Evolutionary conservation across 2,113 vertebrate species (phyloP).

Genomic region (Eonycteris spelaea): DNA sequence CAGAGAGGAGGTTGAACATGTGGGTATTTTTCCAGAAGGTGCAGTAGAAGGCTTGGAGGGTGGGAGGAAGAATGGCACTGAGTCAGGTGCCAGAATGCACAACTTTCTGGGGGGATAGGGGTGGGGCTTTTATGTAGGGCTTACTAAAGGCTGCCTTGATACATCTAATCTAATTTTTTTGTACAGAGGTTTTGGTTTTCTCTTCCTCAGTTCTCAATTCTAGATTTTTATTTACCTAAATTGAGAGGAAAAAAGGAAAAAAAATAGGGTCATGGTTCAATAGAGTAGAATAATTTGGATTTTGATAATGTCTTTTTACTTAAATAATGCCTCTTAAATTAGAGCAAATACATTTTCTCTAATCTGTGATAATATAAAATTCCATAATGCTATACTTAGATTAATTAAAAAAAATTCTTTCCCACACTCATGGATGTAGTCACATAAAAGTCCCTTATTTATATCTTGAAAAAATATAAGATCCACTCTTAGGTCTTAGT

Average conservation of each 20-base stretch:
- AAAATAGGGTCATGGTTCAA: not conserved
- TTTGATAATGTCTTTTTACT: not conserved
- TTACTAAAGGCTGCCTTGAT: not conserved
- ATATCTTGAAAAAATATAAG: not conserved
- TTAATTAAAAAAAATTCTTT: not conserved
- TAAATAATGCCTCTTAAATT: not conserved
- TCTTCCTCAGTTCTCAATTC: not conserved
- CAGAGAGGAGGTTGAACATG: not conserved
- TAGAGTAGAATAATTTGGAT: not conserved
- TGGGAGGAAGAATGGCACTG: not conserved
- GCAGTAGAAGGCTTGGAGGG: not conserved
- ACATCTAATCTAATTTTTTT: not conserved
- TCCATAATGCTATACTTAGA: not conserved
- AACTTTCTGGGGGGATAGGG: too few species aligned
- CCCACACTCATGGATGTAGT: not conserved
- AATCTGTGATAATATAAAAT: not conserved
- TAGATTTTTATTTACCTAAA: not conserved
- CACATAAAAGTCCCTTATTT: not conserved
- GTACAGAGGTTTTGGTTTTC: not conserved
- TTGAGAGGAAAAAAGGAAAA: not conserved
- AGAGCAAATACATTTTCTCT: conserved; percentile 12
- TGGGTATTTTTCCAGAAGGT: too few species aligned
- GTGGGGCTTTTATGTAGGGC: not conserved
- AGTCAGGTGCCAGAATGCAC: not conserved
- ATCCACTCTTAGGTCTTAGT: not conserved